Conservation (phyloP, 2,888 invertebrate genomes). For the Perithous albicinctus region DNA sequence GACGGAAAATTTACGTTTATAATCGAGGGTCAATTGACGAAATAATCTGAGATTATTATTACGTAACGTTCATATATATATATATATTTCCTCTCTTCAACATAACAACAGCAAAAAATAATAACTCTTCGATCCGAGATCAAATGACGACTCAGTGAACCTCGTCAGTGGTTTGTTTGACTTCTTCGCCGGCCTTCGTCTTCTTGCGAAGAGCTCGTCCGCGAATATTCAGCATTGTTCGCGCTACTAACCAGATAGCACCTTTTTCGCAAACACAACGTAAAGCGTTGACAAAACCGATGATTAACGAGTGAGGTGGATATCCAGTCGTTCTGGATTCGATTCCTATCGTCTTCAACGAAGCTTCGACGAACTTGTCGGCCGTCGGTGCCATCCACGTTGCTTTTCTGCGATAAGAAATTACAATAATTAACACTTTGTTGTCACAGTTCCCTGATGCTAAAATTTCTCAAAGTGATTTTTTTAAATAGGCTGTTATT, state of each 20-base stretch:
- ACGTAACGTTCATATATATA: slow-evolving; percentile 9
- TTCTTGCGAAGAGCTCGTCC: slow-evolving; percentile 87
- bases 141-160: slow-evolving; percentile 14
- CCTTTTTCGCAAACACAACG: slow-evolving; percentile 86
- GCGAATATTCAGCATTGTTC: slow-evolving; percentile 89
- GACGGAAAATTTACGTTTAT: background rate
- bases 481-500: no score
- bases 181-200: slow-evolving; percentile 53
- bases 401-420: slow-evolving; percentile 14
- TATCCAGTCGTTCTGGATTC: slow-evolving; percentile 91
- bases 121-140: slow-evolving; percentile 11
- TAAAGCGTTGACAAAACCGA: slow-evolving; percentile 85
- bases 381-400: slow-evolving; percentile 90
- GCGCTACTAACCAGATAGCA: slow-evolving; percentile 88
- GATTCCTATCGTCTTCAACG: slow-evolving; percentile 90
- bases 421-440: background rate
- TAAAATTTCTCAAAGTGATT: no score
- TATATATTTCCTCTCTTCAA: slow-evolving; percentile 18
- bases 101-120: slow-evolving; percentile 29
- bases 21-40: background rate
- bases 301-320: slow-evolving; percentile 89
- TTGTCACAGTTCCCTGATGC: no score
- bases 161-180: slow-evolving; percentile 43
- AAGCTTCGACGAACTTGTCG: slow-evolving; percentile 89
- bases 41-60: background rate